Evolutionary conservation across 2,888 invertebrate genomes (phyloP).

Genomic region (Cantharis rufa): DNA sequence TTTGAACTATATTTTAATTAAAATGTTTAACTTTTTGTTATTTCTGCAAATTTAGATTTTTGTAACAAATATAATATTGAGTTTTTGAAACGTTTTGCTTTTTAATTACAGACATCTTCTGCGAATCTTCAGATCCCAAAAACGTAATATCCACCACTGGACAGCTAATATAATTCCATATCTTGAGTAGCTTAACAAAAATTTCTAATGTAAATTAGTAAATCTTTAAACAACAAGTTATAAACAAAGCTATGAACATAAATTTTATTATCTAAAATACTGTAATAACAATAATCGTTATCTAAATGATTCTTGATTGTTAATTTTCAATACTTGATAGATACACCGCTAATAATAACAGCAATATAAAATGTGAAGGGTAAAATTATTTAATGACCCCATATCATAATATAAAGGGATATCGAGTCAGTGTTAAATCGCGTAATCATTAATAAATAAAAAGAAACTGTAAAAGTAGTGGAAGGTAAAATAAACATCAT

Average conservation of each 20-base stretch:
- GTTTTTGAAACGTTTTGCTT: no score
- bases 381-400: neutral
- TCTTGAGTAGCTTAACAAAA: no score
- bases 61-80: neutral
- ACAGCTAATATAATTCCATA: no score
- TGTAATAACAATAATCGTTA: neutral
- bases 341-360: neutral
- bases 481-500: neutral
- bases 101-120: no score
- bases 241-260: neutral
- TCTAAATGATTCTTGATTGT: neutral
- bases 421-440: neutral
- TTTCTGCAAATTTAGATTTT: neutral
- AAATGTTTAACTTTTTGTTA: neutral
- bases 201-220: no score
- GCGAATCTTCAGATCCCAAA: no score
- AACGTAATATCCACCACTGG: no score
- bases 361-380: no score
- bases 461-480: neutral
- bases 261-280: neutral
- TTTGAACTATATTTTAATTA: neutral
- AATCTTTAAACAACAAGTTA: neutral
- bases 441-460: neutral
- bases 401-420: neutral
- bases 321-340: neutral